Evolutionary conservation across 1,140 invertebrate genomes (phyloP).

Genomic region (Monomorium pharaonis): DNA sequence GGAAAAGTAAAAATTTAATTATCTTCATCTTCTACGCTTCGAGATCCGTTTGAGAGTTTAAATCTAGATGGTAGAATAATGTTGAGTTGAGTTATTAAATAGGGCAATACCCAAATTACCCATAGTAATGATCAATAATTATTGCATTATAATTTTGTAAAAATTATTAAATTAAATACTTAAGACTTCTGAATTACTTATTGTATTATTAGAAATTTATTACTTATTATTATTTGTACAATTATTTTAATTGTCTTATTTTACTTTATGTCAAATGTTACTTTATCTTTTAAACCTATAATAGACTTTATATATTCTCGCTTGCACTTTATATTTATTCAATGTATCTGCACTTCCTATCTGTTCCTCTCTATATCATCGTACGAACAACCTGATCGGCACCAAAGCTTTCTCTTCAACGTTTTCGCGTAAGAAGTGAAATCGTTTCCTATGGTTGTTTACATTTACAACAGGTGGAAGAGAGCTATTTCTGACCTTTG

Average conservation of each 20-base stretch:
- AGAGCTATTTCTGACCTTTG: slow-evolving; percentile 88
- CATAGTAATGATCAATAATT: background rate
- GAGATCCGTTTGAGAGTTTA: background rate
- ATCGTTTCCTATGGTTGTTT: background rate
- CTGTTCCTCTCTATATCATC: background rate
- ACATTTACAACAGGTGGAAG: slow-evolving; percentile 1
- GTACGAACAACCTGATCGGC: background rate
- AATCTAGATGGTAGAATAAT: background rate
- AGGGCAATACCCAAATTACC: background rate
- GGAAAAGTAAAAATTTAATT: background rate
- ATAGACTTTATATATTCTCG: background rate
- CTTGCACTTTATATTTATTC: background rate
- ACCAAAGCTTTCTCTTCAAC: background rate
- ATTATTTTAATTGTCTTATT: background rate
- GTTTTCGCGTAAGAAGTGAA: background rate
- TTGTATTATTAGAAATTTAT: background rate
- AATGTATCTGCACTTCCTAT: background rate
- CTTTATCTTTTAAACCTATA: background rate
- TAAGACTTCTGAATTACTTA: background rate
- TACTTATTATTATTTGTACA: background rate
- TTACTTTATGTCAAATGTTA: background rate
- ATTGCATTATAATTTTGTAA: background rate
- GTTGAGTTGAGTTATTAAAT: background rate
- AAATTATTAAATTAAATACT: background rate
- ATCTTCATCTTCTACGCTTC: background rate